Evolutionary conservation across 2,888 invertebrate genomes (phyloP), one percentile per base, ranked within the genome.

Genomic region (Dasypolia templi): DNA sequence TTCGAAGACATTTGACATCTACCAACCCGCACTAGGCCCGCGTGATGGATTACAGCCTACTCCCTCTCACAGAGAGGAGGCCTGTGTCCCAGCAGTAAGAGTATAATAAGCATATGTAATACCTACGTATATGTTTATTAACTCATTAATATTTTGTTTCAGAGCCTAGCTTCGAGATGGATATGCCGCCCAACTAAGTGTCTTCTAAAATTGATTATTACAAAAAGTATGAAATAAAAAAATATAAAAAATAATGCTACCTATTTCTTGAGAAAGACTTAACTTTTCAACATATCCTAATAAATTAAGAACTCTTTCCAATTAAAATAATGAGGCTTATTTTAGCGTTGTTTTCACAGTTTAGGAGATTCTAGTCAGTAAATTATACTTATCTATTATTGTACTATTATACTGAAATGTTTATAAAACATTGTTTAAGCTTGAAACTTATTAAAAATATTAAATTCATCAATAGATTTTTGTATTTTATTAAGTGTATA

Each of bases 241-340:
- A 59, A 69, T 44, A 39, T 19, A 59, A 74, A 61, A 59, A 51
- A 76, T 78, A 79, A 81, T 62, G 78, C 78, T 85, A 85, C 67
- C 75, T 85, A 85, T 82, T 84, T 87, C 88, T 86, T 86, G 77
- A 82, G 64, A 87, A 91, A 91, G 92, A 92, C 92, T 91, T 90
- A 86, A 74, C 83, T 87, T 83, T 86, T 78, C 86, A 85, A 94
- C 94, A 93, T 94, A 94, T 94, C 94, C 88, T 92, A 89, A n/a
- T 82, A 39, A 59, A 73, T 84, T 89, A 90, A 89, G 85, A 85
- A 86, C 83, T 85, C 86, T 89, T 88, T 89, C 88, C 88, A 89
- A 88, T 87, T 83, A 84, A 84, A 83, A 74, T 74, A 82, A 90
- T 89, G 91, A 91, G 91, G 93, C 94, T 93, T 93, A 92, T 93